Conservation (phyloP, 2,888 invertebrate genomes). For the Oligia latruncula region DNA sequence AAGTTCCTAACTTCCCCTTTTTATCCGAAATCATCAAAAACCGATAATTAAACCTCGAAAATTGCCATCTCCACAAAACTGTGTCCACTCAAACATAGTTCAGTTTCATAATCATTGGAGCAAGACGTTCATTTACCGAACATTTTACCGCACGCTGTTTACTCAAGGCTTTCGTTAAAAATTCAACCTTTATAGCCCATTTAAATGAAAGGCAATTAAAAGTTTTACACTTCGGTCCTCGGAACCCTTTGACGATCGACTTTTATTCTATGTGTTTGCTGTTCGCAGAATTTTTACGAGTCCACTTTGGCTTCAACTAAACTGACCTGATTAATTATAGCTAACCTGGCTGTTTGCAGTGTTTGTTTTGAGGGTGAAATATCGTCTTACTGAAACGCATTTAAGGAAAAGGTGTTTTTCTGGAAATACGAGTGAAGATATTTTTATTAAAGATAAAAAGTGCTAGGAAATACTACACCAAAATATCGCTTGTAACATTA, state of each 20-base stretch:
- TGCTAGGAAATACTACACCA: background rate
- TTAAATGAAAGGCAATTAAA: slow-evolving; percentile 68
- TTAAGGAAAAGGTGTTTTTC: background rate
- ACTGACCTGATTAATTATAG: slow-evolving; percentile 61
- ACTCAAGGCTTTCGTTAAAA: slow-evolving; percentile 57
- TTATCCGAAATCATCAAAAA: slow-evolving; percentile 1
- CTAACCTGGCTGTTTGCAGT: slow-evolving; percentile 24
- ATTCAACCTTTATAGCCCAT: slow-evolving; percentile 58
- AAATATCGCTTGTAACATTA: background rate
- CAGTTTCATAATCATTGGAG: slow-evolving; percentile 54
- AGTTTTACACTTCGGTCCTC: slow-evolving; percentile 65
- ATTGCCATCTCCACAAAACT: slow-evolving; percentile 34
- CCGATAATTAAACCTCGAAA: slow-evolving; percentile 1
- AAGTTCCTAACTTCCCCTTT: background rate
- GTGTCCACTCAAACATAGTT: slow-evolving; percentile 49
- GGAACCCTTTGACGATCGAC: slow-evolving; percentile 65
- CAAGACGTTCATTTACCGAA: slow-evolving; percentile 57
- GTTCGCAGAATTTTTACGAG: slow-evolving; percentile 53
- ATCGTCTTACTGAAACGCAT: background rate
- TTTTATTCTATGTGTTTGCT: slow-evolving; percentile 58
- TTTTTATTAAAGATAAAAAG: background rate
- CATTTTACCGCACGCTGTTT: slow-evolving; percentile 58
- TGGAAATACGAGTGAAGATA: background rate
- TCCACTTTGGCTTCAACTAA: slow-evolving; percentile 49
- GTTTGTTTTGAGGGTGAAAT: slow-evolving; percentile 13